These are phyloP conservation scores for Sander vitreus DNA, from an alignment of 2,113 vertebrate species.

Conservation along the genomic window DNA sequence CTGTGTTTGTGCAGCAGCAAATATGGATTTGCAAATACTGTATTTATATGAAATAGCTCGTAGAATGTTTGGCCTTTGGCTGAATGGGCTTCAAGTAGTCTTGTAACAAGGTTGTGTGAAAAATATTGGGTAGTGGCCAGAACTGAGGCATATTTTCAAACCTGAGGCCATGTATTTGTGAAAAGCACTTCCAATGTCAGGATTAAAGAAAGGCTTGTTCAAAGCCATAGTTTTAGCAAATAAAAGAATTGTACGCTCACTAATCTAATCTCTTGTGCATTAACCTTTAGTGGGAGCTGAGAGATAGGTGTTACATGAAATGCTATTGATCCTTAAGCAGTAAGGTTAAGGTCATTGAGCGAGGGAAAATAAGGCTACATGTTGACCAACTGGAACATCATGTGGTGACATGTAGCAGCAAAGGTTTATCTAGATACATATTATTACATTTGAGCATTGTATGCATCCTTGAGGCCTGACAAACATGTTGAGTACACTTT, in stretches of 20 bases:
- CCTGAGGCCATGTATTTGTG: slow-evolving; percentile 35
- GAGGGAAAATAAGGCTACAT: slow-evolving; percentile 25
- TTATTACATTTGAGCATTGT: not conserved
- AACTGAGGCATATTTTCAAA: slow-evolving; percentile 37
- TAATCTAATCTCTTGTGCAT: slow-evolving; percentile 53
- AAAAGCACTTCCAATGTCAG: slow-evolving; percentile 21
- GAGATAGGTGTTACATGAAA: slow-evolving; percentile 62
- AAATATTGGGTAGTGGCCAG: slow-evolving; percentile 40
- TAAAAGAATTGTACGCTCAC: slow-evolving; percentile 49
- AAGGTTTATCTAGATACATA: not conserved
- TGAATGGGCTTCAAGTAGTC: slow-evolving; percentile 44
- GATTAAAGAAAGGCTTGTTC: slow-evolving; percentile 46
- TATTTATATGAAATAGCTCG: slow-evolving; percentile 25
- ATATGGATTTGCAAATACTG: not conserved
- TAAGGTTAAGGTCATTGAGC: slow-evolving; percentile 67
- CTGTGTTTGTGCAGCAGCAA: slow-evolving; percentile 11
- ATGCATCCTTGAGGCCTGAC: not conserved
- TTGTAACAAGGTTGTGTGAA: slow-evolving; percentile 60
- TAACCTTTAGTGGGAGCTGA: slow-evolving; percentile 66
- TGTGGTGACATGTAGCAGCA: not conserved
- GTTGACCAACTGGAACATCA: slow-evolving; percentile 4
- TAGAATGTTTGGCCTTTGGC: slow-evolving; percentile 45
- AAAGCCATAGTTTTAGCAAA: slow-evolving; percentile 26
- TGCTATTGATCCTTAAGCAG: slow-evolving; percentile 61
- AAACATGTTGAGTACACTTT: no score